Evolutionary conservation across 2,888 invertebrate genomes (phyloP), one percentile per base, ranked within the genome.

Genomic region (Napeogenes inachia): DNA sequence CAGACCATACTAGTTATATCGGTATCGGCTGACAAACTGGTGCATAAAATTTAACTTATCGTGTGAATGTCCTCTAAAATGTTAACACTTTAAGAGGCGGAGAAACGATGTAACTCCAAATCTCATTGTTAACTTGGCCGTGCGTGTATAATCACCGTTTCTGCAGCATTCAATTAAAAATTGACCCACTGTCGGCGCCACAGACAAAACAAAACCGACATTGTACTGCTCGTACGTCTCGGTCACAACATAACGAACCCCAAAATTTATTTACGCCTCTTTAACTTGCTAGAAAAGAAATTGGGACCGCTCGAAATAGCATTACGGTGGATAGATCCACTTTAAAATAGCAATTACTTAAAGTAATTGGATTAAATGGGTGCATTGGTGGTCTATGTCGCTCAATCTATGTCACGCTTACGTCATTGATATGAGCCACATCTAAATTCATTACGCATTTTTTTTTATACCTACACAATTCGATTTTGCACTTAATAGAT

Each of bases 121-220:
- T 80, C 72, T 75, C 71, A 78, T 82, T 84, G 72, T 75, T 66
- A 64, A 68, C 79, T 79, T 73, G 75, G 71, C 77, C 85, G 85
- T 88, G 88, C 87, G 87, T 87, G 84, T 81, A 83, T 82, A 88
- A 86, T 85, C 81, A 78, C 79, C 71, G 80, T 85, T 85, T 79
- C 84, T 84, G 84, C 80, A 66, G 80, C 77, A 81, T 87, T 87
- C 87, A 87, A 89, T 88, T 89, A 89, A 85, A 82, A 82, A 73
- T 69, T 88, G 87, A 87, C 89, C 89, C 78, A 88, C 82, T 87
- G 78, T 63, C 76, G 73, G 63, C 71, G 71, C 68, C 70, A 67
- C 70, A 69, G 67, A 66, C 68, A 71, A 77, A 80, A 80, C 79
- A 82, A 80, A 82, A 75, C 73, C 68, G 64, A 62, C 65, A 69